Evolutionary conservation across 2,113 vertebrate species (phyloP), one percentile per base, ranked within the genome.

Genomic region (Oriolus oriolus): DNA sequence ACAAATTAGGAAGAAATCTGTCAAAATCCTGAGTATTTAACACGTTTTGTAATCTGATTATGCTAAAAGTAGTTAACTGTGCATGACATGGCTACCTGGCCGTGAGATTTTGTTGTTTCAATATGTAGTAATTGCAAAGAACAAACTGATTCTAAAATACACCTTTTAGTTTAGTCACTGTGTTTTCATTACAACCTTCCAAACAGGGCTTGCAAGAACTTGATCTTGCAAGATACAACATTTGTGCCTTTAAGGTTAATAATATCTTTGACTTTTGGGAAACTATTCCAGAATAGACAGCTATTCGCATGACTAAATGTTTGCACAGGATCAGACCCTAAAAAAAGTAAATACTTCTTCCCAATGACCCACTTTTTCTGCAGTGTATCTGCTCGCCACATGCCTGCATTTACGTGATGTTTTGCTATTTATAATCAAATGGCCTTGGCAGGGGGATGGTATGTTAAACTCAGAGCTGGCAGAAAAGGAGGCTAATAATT

Each of bases 341-440:
- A 95, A 90, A 95, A 91, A 95, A 94, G 90, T 90, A 91, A 94
- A 89, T 64, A 56, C 54, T 86, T 93, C 86, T 95, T 93, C 83
- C 85, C 82, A 86, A 10, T 90, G 87, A 76, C 93, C 92, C 60
- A 64, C 84, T 97, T 96, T 96, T 92, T 90, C 89, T 91, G 52
- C 59, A 49, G 77, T 66, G 85, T 95, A 56, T 95, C 93, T 96
- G 91, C 89, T 96, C 45, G 11, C 84, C 94, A 96, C 90, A 91
- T 95, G 95, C 92, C 84, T 95, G 64, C 87, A 41, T 93, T 96
- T 97, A 94, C 10, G 47, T 89, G 94, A 84, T 94, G 59, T 90
- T 93, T 95, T 86, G 91, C 89, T 97, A 93, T 95, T 96, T 97
- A 92, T 95, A 96, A 91, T 87, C 89, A 91, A 89, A 93, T 90